phyloP scores from a whole-genome alignment of 2,888 invertebrate species.

The Epinotia demarniana region DNA sequence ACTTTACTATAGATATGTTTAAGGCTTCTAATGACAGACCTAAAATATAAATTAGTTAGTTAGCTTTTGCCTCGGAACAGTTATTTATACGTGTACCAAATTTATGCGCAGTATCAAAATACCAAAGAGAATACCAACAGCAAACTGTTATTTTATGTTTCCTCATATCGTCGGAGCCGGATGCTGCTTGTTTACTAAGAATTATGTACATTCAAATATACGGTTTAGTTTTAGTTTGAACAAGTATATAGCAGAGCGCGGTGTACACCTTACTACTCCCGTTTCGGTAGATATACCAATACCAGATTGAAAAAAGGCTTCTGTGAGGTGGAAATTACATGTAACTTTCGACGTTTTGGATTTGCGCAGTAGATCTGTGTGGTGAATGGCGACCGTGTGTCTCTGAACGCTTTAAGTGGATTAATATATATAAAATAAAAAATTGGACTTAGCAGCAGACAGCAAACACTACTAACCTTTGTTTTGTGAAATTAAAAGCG shows the following conservation, averaged over 20 bases:
- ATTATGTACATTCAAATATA: constrained; percentile 32
- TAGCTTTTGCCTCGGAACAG: background rate
- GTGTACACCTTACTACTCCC: constrained; percentile 24
- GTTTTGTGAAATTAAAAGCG: constrained; percentile 32
- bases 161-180: background rate
- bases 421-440: constrained; percentile 44
- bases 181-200: constrained; percentile 28
- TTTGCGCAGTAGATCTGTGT: background rate
- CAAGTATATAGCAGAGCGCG: constrained; percentile 16
- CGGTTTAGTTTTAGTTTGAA: constrained; percentile 30
- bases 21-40: background rate
- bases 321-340: background rate
- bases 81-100: background rate
- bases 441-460: constrained; percentile 30
- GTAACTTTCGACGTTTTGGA: background rate
- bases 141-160: constrained; percentile 19
- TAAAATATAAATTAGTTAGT: background rate
- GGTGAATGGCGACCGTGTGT: constrained; percentile 28
- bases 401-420: constrained; percentile 35
- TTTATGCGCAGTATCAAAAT: background rate
- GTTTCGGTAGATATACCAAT: background rate
- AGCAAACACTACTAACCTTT: constrained; percentile 19
- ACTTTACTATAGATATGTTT: background rate
- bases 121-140: background rate
- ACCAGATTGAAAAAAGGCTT: background rate